phyloP scores from a whole-genome alignment of 1,140 invertebrate genomes.

The Zaprionus camerounensis region DNA sequence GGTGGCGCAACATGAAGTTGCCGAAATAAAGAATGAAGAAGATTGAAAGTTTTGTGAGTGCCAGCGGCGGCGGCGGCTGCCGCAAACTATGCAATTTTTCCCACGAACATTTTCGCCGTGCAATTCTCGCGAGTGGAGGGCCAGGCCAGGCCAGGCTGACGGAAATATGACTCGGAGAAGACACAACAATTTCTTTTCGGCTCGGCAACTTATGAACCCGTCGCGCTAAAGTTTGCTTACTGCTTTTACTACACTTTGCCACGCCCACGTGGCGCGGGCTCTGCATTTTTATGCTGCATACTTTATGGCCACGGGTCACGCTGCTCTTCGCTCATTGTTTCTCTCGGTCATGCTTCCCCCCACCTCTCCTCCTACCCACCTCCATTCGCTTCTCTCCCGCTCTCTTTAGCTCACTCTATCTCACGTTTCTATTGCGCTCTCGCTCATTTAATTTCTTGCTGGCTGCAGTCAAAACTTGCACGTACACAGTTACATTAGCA shows the following conservation, averaged over 20 bases:
- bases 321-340: constrained; percentile 50
- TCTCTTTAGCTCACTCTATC: background rate
- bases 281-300: constrained; percentile 51
- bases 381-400: background rate
- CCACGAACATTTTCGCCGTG: constrained; percentile 41
- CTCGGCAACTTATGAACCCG: constrained; percentile 57
- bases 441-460: constrained; percentile 65
- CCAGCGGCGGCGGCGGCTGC: background rate
- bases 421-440: constrained; percentile 7
- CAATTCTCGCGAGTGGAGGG: constrained; percentile 1
- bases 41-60: background rate
- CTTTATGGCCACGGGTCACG: constrained; percentile 48
- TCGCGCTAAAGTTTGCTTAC: constrained; percentile 59
- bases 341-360: background rate
- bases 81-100: constrained; percentile 56
- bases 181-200: constrained; percentile 57
- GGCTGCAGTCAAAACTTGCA: constrained; percentile 60
- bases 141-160: constrained; percentile 13
- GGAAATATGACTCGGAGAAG: constrained; percentile 67
- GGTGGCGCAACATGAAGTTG: background rate
- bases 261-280: constrained; percentile 54
- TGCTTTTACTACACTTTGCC: constrained; percentile 50
- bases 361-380: background rate
- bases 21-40: constrained; percentile 13
- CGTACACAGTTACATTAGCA: constrained; percentile 71